These are phyloP conservation scores for Oceanites oceanicus DNA, from an alignment of 2,113 vertebrate genomes.

Conservation along the genomic window DNA sequence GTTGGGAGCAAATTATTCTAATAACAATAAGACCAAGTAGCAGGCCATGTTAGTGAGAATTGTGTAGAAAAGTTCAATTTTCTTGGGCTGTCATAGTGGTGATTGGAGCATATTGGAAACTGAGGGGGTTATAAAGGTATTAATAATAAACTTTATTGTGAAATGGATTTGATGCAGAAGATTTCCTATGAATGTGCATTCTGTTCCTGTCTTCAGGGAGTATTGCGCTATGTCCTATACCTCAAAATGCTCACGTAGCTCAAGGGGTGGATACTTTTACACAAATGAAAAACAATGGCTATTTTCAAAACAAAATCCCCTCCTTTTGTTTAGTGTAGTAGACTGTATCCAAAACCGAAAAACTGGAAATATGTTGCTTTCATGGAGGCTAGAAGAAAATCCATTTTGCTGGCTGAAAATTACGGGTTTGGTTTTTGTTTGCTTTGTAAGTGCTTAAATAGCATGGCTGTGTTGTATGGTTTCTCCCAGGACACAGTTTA, in stretches of 20 bases:
- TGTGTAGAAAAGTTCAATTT: slow-evolving; percentile 88
- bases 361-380: not conserved
- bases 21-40: slow-evolving; percentile 94
- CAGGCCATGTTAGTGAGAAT: slow-evolving; percentile 83
- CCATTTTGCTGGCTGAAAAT: not conserved
- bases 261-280: not conserved
- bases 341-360: not conserved
- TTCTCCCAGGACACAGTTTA: not conserved
- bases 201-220: not conserved
- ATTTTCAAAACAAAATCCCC: not conserved
- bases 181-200: not conserved
- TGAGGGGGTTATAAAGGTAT: not conserved
- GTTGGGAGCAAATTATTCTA: slow-evolving; percentile 97
- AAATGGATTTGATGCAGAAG: slow-evolving; percentile 17
- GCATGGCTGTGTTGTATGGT: not conserved
- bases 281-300: not conserved
- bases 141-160: slow-evolving; percentile 30
- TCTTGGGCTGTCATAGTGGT: slow-evolving; percentile 80
- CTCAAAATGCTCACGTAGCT: not conserved
- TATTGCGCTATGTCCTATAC: not conserved
- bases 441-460: not conserved
- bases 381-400: not conserved
- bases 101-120: slow-evolving; percentile 1
- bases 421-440: not conserved
- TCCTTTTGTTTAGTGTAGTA: not conserved